Percentiles rank a stretch among this genome's conserved stretches.
These are phyloP conservation scores for Hesperophylax magnus DNA, from an alignment of 1,140 invertebrate species.

Conservation along the genomic window DNA sequence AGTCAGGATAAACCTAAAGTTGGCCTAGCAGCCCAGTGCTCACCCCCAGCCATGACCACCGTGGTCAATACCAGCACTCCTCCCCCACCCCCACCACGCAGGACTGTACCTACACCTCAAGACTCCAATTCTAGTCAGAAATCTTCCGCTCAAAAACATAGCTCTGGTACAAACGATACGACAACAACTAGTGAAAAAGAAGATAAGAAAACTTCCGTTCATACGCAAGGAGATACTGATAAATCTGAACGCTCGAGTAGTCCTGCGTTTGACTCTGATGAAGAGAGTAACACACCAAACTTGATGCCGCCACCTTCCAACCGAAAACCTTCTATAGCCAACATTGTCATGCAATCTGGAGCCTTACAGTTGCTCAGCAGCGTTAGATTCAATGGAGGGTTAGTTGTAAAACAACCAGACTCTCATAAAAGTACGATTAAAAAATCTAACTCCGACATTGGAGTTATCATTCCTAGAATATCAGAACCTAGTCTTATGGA, in stretches of 20 bases:
- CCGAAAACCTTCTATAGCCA: slow-evolving; percentile 75
- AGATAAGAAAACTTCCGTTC: slow-evolving; percentile 65
- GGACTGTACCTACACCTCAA: slow-evolving; percentile 63
- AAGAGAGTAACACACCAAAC: slow-evolving; percentile 77
- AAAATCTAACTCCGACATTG: slow-evolving; percentile 42
- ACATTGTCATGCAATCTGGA: slow-evolving; percentile 75
- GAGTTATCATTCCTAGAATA: slow-evolving; percentile 74
- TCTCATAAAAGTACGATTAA: slow-evolving; percentile 62
- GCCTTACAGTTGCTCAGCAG: slow-evolving; percentile 73
- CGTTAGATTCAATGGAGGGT: slow-evolving; percentile 72
- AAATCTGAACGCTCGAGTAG: slow-evolving; percentile 94
- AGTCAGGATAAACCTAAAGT: slow-evolving; percentile 79
- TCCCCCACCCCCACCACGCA: slow-evolving; percentile 64
- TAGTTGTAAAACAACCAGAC: slow-evolving; percentile 67
- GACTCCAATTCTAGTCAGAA: slow-evolving; percentile 77
- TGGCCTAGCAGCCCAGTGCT: slow-evolving; percentile 40
- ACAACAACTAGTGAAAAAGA: slow-evolving; percentile 70
- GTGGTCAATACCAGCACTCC: slow-evolving; percentile 61
- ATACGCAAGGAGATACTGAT: slow-evolving; percentile 63
- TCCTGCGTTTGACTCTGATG: slow-evolving; percentile 96
- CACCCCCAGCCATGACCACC: background rate
- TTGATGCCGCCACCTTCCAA: slow-evolving; percentile 64
- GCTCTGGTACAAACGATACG: slow-evolving; percentile 72
- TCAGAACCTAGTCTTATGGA: slow-evolving; percentile 77
- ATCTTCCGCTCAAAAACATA: slow-evolving; percentile 74